A percentile compares a stretch with the other conserved stretches of the same genome.
These are phyloP conservation scores for Cordilura impudica DNA, from an alignment of 2,888 invertebrate genomes.

Conservation along the genomic window DNA sequence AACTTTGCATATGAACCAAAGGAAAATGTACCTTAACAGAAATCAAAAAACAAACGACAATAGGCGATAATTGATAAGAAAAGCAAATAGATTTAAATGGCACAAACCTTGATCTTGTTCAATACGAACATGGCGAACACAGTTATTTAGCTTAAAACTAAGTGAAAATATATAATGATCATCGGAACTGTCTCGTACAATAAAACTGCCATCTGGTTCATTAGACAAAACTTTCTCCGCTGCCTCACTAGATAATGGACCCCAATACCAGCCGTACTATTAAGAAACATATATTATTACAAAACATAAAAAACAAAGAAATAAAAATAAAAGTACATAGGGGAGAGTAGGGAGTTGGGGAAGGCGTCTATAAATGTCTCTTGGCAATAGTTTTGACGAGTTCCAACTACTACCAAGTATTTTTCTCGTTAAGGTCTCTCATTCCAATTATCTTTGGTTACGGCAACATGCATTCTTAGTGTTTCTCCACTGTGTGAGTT, in stretches of 20 bases:
- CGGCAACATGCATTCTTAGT: too few relatives aligned
- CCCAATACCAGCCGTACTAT: conserved; percentile 98
- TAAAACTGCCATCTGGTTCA: conserved; percentile 95
- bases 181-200: conserved; percentile 95
- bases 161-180: conserved; percentile 96
- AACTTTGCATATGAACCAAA: conserved; percentile 96
- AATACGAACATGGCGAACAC: conserved; percentile 93
- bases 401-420: too few relatives aligned
- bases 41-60: background rate
- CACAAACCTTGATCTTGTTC: conserved; percentile 93
- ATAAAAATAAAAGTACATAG: background rate
- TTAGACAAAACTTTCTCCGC: conserved; percentile 94
- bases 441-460: too few relatives aligned
- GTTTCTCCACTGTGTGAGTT: too few relatives aligned
- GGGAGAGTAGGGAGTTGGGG: too few relatives aligned
- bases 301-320: conserved; percentile 72
- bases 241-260: conserved; percentile 92
- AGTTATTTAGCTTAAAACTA: conserved; percentile 93
- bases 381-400: too few relatives aligned
- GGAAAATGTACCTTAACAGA: conserved; percentile 96
- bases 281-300: too few relatives aligned
- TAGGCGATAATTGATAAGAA: too few relatives aligned
- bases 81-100: too few relatives aligned
- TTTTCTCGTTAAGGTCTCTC: too few relatives aligned
- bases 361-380: too few relatives aligned